Evolutionary conservation across 2,113 vertebrate species (phyloP).

Genomic region (Myrmophylax atrothorax): DNA sequence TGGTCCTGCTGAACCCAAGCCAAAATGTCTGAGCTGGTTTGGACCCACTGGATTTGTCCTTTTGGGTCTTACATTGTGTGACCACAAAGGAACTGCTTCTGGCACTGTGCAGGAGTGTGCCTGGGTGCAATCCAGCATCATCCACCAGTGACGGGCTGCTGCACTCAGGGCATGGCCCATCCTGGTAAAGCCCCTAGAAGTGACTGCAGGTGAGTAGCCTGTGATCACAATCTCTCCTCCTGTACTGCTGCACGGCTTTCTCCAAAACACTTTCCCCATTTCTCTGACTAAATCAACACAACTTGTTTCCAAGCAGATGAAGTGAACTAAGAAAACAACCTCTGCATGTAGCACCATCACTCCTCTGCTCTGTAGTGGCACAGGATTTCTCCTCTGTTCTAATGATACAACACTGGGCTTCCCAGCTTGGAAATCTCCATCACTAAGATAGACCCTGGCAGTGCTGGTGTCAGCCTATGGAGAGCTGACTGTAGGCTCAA

Average conservation of each 20-base stretch:
- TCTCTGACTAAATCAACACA: neutral
- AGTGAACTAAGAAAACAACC: neutral
- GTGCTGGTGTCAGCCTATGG: neutral
- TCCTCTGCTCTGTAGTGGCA: neutral
- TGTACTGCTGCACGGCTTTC: neutral
- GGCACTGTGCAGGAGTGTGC: too few relatives aligned
- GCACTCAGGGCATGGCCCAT: neutral
- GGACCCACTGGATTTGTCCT: too few relatives aligned
- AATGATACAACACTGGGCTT: neutral
- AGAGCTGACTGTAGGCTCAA: neutral
- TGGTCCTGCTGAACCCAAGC: too few relatives aligned
- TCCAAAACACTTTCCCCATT: neutral
- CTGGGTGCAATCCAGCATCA: neutral
- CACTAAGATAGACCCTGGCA: neutral
- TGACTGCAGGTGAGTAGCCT: neutral
- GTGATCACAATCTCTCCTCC: neutral
- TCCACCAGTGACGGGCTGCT: neutral
- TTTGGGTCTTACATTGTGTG: too few relatives aligned
- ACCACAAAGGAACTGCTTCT: too few relatives aligned
- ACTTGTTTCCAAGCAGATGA: neutral
- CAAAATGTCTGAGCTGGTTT: too few relatives aligned
- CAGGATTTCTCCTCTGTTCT: neutral
- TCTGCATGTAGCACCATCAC: fast-evolving
- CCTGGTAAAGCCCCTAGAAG: neutral
- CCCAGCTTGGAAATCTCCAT: neutral